Evolutionary conservation across 1,140 invertebrate genomes (phyloP), one percentile per base, ranked within the genome.

Genomic region (Macrosteles quadrilineatus): DNA sequence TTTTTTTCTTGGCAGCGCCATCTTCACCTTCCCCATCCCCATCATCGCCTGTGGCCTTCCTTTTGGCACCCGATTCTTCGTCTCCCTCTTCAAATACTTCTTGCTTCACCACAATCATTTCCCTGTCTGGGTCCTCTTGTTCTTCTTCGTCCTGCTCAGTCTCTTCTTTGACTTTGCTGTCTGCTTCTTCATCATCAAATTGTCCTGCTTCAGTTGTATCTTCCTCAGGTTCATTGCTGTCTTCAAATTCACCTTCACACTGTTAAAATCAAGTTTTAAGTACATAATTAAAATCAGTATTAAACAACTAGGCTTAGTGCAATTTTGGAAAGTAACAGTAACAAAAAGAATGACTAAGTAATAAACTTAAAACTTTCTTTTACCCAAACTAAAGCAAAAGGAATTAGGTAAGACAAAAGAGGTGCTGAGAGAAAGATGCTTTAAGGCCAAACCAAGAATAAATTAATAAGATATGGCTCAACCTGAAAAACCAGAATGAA

Each of bases 1-100:
- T 79, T 19, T 50, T 50, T 23, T 23, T 50, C 47, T 50, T 50
- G 1, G 78, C 78, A 71, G 77, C 76, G 72, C 79, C 77, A 73
- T 77, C 79, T 66, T 72, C 55, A 17, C 72, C 71, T 30, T 74
- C 74, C 27, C 31, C 45, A 1, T 73, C 73, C 21, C 70, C 71
- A 14, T 74, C 70, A 6, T 65, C 36, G 11, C 53, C 66, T 30
- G 59, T 25, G 66, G 66, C 50, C 30, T 75, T 70, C 45, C 74
- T 74, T 40, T 29, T 36, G 11, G 74, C 74, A 36, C 62, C 67
- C 4, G 45, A 64, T 69, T 72, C 64, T 59, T 76, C 73, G 65
- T 75, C 72, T 40, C 23, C 45, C 21, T 74, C 73, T 2, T 70
- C 66, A 25, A 25, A 27, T 40, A 50, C 55, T 27, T 63, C 66